Percentiles rank a stretch among this genome's conserved stretches.
Conservation (phyloP, 1,140 invertebrate species). For the Ditylenchus dipsaci region DNA sequence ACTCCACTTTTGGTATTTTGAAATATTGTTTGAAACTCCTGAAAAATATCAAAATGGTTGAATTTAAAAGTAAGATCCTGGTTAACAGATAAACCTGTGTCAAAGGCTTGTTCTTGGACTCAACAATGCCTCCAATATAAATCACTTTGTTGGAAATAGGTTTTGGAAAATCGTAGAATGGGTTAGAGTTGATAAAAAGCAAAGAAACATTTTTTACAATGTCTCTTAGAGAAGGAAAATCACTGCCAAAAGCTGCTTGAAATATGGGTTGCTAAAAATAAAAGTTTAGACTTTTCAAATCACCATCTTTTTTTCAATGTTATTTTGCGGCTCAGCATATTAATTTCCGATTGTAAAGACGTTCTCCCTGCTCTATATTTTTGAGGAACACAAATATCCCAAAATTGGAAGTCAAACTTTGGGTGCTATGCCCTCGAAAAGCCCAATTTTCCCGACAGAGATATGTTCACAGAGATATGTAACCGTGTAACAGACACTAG, state of each 20-base stretch:
- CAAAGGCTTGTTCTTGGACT: neutral
- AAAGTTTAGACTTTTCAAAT: neutral
- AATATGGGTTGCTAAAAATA: constrained; percentile 22
- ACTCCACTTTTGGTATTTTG: neutral
- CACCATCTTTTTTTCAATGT: neutral
- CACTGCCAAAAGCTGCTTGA: constrained; percentile 12
- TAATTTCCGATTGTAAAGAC: neutral
- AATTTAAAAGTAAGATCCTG: neutral
- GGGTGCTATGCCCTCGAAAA: neutral
- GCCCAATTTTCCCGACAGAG: neutral
- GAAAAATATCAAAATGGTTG: neutral
- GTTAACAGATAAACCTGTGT: neutral
- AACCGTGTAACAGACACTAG: too few relatives aligned
- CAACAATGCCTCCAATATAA: constrained; percentile 41
- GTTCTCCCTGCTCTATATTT: neutral
- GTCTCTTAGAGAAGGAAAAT: constrained; percentile 30
- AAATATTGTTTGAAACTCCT: constrained; percentile 5
- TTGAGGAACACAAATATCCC: neutral
- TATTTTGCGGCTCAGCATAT: neutral
- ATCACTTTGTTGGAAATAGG: constrained; percentile 43
- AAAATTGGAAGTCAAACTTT: neutral
- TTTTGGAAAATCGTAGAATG: constrained; percentile 33
- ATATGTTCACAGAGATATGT: too few relatives aligned
- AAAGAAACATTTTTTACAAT: constrained; percentile 28
- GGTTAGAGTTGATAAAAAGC: constrained; percentile 41